Base-by-base conservation (phyloP, 2,888 invertebrate genomes). In the Digitonthophagus gazella region DNA sequence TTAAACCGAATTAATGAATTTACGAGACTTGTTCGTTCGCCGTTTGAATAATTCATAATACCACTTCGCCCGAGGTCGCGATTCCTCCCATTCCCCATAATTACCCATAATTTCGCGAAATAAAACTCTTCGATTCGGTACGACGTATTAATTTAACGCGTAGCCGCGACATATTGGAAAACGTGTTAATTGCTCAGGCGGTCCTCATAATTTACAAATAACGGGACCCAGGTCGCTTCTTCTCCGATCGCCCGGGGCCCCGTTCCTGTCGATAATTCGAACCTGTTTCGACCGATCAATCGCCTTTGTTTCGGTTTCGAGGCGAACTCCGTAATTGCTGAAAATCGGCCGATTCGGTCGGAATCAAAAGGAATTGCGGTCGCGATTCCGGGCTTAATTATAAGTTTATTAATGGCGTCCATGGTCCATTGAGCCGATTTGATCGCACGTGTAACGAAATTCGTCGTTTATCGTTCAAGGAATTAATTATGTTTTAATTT, bases 401-500 rank as follows among this genome's bases (percentile, higher is more conserved):
- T 61, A 61, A 61, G 55, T 63, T 61, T 61, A 67, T 67, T 67
- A 67, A 67, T 67, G 63, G 63, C 63, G 63, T 67, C 16, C 63
- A 67, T 56, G 67, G 61, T 55, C 61, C 63, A 67, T 63, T 67
- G 61, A 55, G 61, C 63, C 44, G 67, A 67, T 67, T 67, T 54
- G 67, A 67, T 55, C 55, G 63, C 20, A 20, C 55, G 19, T 55
- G 63, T 63, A 54, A 54, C 54, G 55, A 61, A 67, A 67, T 63
- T 67, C 63, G 61, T 63, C 61, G 61, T 67, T 67, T 67, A 67
- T 67, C 67, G 67, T 67, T 67, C 67, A 63, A 55, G 61, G 67
- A 67, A 67, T 67, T 67, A 67, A 67, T 67, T 67, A 64, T 54
- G 55, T 44, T 28, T 63, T 67, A 67, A 67, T 67, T 67, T 67